Evolutionary conservation across 2,797 vertebrate genomes (phyloP), one percentile per base, ranked within the genome.

Genomic region (Podargus strigoides): DNA sequence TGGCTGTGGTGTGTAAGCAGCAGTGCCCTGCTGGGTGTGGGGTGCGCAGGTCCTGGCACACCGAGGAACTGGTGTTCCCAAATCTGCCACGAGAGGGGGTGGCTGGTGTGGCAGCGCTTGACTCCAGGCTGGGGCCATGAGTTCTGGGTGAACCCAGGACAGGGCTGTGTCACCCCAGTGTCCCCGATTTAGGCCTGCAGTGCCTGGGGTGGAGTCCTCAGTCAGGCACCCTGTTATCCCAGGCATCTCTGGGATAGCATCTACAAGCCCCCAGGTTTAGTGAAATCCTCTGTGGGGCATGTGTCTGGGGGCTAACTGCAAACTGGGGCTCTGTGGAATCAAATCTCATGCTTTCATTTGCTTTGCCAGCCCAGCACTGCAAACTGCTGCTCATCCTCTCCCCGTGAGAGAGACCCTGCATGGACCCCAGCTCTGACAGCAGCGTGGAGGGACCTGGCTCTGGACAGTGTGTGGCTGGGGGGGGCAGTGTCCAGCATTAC

Each of bases 331-430:
- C 15, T 12, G 49, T 18, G 39, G 28, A 18, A 49, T 58, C 2
- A 42, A 78, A 32, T 14, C 2, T 42, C 0, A 3, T 37, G 46
- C 9, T 53, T 49, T 26, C 13, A 12, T 21, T n/a, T 10, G 19
- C 52, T 52, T 22, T 9, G 26, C 1, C 6, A 22, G 30, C 47
- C 69, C 46, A 23, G 30, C 1, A 6, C 53, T 42, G 26, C 19
- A 11, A 17, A 18, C 19, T 6, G 14, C 28, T 44, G 39, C 32
- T 19, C 3, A 1, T 17, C 24, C 12, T 41, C 30, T 34, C 30
- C 0, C 1, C 8, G 30, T 17, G 24, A 37, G 23, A 18, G 23
- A 27, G 0, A 3, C n/a, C 32, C 39, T 26, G 49, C 21, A 2
- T 2, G 3, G 39, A 42, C 28, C 39, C 60, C 8, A 26, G 17